Evolutionary conservation across 2,888 invertebrate species (phyloP).

Genomic region (Drosophila birchii): DNA sequence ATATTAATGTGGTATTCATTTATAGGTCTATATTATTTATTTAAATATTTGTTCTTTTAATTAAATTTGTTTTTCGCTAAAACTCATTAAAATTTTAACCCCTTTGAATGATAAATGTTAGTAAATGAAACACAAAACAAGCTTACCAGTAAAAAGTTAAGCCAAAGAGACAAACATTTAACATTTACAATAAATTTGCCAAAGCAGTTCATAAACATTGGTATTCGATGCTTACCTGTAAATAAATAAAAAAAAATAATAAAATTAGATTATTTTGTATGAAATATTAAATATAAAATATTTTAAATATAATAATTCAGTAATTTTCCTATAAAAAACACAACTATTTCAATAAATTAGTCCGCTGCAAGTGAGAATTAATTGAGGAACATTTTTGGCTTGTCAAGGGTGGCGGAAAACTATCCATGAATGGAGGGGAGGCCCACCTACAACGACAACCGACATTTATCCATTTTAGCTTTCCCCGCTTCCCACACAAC

Average conservation of each 20-base stretch:
- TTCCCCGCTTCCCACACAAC: constrained; percentile 29
- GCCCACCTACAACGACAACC: constrained; percentile 55
- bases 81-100: no score
- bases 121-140: constrained; percentile 22
- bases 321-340: not conserved
- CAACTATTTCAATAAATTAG: constrained; percentile 8
- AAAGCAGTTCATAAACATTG: constrained; percentile 1
- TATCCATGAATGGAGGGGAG: constrained; percentile 1
- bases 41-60: not conserved
- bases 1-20: no score
- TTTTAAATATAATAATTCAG: not conserved
- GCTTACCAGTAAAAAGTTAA: constrained; percentile 34
- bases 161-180: constrained; percentile 25
- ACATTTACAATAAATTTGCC: constrained; percentile 10
- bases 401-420: constrained; percentile 43
- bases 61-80: not conserved
- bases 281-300: not conserved
- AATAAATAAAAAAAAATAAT: constrained; percentile 33
- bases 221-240: constrained; percentile 66
- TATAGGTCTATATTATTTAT: not conserved
- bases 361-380: constrained; percentile 13
- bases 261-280: constrained; percentile 29
- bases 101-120: constrained; percentile 13
- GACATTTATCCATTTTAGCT: constrained; percentile 45
- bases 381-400: constrained; percentile 24